Evolutionary conservation across 2,113 vertebrate genomes (phyloP), one percentile per base, ranked within the genome.

Genomic region (Zosterops lateralis): DNA sequence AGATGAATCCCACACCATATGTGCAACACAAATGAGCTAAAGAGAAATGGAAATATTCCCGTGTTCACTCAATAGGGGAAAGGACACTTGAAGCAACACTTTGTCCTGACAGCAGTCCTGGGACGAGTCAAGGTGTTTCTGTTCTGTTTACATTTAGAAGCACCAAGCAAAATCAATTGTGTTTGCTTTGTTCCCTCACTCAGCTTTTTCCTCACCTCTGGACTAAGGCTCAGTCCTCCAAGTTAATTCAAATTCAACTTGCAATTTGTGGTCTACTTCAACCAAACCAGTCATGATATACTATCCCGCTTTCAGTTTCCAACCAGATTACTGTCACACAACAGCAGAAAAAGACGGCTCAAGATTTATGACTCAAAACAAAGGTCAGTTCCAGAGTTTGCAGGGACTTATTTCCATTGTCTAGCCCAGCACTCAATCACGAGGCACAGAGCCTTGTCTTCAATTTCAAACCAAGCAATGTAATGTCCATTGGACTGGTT

Each of bases 281-380:
- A 62, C 64, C 54, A 77, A 93, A 90, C 32, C 56, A 19, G 24
- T 42, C 93, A 45, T 78, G 57, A 92, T 87, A 64, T 25, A 89
- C 61, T 25, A 31, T 53, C 44, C 40, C 57, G 17, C 54, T 60
- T 84, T 53, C 45, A 56, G 48, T 78, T 75, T 75, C 73, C 66
- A 94, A 53, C 21, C 42, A 89, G 65, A 91, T 87, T 80, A 78
- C 48, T 84, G 89, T 78, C 73, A 72, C 73, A 82, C 18, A 84
- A 67, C 28, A 84, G 8, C 67, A 91, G 60, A n/a, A 57, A 79
- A 65, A 51, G 1, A 2, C 10, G 7, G 2, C 10, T 80, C 32
- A 81, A 77, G 77, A 94, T 92, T 79, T 94, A 94, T 96, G 78
- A 57, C 84, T 48, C 21, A 36, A 91, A 82, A 72, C 89, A 96